phyloP scores from a whole-genome alignment of 2,888 invertebrate genomes.

The Labia minor region DNA sequence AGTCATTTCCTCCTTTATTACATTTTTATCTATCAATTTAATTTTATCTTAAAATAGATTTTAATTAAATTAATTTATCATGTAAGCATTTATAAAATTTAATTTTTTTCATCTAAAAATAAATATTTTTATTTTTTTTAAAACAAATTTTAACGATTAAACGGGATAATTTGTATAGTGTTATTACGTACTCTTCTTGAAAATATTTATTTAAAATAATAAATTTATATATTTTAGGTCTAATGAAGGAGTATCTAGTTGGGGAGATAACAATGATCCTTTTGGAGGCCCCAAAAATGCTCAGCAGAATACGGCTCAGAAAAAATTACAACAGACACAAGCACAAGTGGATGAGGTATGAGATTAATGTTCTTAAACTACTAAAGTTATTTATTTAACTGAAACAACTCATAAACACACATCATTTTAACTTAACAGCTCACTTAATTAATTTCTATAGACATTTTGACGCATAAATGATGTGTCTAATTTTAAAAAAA shows the following conservation, averaged over 20 bases:
- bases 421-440: too few species aligned
- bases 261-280: constrained; percentile 9
- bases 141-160: too few species aligned
- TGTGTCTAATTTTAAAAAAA: too few species aligned
- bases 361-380: constrained; percentile 18
- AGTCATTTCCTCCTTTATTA: neutral
- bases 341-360: constrained; percentile 57
- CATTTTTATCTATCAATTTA: neutral
- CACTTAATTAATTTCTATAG: too few species aligned
- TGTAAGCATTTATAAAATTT: neutral
- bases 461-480: too few species aligned
- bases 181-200: too few species aligned
- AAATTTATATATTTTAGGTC: neutral
- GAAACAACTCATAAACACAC: too few species aligned
- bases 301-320: constrained; percentile 38
- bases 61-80: neutral
- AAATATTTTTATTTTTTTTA: too few species aligned
- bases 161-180: too few species aligned
- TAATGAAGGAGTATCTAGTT: neutral
- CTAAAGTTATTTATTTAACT: neutral
- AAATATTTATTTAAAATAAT: too few species aligned
- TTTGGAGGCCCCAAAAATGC: constrained; percentile 31
- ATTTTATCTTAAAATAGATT: neutral
- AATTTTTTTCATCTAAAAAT: neutral
- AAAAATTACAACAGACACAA: constrained; percentile 54